Conservation (phyloP, 2,113 vertebrate species). For the Megalops atlanticus region DNA sequence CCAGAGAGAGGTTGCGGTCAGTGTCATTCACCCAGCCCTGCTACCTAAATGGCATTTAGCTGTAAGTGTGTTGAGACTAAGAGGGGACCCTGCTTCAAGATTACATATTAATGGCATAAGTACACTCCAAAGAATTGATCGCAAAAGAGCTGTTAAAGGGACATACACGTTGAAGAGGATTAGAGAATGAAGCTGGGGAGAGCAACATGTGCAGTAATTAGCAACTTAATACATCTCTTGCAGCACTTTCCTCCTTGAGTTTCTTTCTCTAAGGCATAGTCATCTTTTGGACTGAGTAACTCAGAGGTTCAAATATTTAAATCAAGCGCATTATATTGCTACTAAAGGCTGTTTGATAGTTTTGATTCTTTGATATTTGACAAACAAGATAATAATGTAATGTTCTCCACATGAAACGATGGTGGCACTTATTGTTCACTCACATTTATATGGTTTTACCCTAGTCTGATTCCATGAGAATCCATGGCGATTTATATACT, state of each 20-base stretch:
- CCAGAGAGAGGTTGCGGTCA: neutral
- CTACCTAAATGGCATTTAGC: constrained; percentile 6
- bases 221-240: neutral
- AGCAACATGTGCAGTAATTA: neutral
- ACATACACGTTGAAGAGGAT: neutral
- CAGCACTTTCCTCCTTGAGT: neutral
- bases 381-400: no score
- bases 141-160: neutral
- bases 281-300: no score
- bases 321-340: no score
- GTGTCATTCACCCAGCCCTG: neutral
- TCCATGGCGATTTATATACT: no score
- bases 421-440: no score
- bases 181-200: neutral
- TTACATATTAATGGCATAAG: constrained; percentile 15
- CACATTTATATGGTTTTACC: no score
- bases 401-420: no score
- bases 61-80: neutral
- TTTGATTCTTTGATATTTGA: no score
- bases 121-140: constrained; percentile 4
- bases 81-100: neutral
- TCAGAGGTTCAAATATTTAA: no score
- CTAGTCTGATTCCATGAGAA: no score
- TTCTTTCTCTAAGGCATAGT: neutral
- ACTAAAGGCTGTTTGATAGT: no score